These are phyloP conservation scores for Lordiphosa andalusiaca DNA, from an alignment of 2,888 invertebrate species.

Conservation along the genomic window DNA sequence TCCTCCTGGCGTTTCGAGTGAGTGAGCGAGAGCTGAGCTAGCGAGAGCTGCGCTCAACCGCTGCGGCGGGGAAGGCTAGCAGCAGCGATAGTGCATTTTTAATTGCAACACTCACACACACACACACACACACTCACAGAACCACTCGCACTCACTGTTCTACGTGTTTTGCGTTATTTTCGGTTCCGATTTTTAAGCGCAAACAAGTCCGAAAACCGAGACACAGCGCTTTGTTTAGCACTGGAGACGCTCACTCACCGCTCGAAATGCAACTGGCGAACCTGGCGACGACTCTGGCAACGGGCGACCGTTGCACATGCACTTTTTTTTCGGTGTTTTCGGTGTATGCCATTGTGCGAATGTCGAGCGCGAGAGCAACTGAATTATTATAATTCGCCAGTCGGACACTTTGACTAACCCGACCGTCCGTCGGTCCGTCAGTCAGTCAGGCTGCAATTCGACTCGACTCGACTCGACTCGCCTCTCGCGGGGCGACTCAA, in stretches of 20 bases:
- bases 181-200: slow-evolving; percentile 41
- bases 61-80: slow-evolving; percentile 42
- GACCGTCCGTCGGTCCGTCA: too few species aligned
- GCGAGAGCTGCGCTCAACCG: slow-evolving; percentile 20
- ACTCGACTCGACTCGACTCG: slow-evolving; percentile 38
- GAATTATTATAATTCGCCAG: slow-evolving; percentile 62
- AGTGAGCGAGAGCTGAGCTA: slow-evolving; percentile 27
- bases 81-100: slow-evolving; percentile 61
- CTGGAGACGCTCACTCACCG: slow-evolving; percentile 73
- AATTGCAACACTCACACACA: slow-evolving; percentile 55
- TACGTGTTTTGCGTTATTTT: slow-evolving; percentile 41
- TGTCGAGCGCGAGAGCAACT: slow-evolving; percentile 57
- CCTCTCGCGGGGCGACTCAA: slow-evolving; percentile 52
- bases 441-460: slow-evolving; percentile 49
- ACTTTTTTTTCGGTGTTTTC: slow-evolving; percentile 57
- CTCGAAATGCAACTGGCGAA: slow-evolving; percentile 70
- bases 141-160: slow-evolving; percentile 35
- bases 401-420: slow-evolving; percentile 9
- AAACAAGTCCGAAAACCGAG: slow-evolving; percentile 56
- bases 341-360: slow-evolving; percentile 52
- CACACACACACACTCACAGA: slow-evolving; percentile 26
- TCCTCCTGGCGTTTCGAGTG: slow-evolving; percentile 30
- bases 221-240: slow-evolving; percentile 52
- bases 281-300: slow-evolving; percentile 50
- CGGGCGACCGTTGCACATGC: slow-evolving; percentile 77